Conservation (phyloP, 2,797 vertebrate species). For the Phoxinus dragarum region DNA sequence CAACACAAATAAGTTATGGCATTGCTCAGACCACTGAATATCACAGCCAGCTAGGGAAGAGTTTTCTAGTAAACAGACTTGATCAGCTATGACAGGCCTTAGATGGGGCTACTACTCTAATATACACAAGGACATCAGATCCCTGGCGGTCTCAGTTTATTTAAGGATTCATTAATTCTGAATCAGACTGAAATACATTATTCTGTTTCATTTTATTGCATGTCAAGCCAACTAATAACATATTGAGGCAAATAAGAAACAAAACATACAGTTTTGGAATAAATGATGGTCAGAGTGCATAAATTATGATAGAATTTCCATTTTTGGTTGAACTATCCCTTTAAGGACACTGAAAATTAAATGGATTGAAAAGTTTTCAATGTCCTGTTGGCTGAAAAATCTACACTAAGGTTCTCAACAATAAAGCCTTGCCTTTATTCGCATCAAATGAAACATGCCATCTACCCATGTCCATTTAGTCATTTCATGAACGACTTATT, state of each 20-base stretch:
- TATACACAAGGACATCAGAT: slow-evolving; percentile 18
- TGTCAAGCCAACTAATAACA: slow-evolving; percentile 2
- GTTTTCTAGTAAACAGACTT: slow-evolving; percentile 32
- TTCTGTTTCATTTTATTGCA: background rate
- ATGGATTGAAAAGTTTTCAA: background rate
- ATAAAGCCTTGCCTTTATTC: background rate
- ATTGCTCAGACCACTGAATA: slow-evolving; percentile 28
- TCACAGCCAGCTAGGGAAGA: slow-evolving; percentile 16
- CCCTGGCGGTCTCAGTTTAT: background rate
- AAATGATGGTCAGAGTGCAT: background rate
- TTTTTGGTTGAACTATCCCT: too few species aligned
- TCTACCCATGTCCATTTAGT: background rate
- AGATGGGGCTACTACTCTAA: slow-evolving; percentile 18
- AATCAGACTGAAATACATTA: background rate
- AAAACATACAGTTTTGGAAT: too few species aligned
- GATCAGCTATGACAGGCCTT: slow-evolving; percentile 20
- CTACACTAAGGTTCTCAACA: background rate
- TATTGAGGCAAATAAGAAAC: background rate
- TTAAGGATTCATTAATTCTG: background rate
- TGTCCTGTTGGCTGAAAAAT: background rate
- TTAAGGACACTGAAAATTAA: background rate
- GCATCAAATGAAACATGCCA: background rate
- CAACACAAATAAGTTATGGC: slow-evolving; percentile 32
- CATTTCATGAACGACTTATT: background rate
- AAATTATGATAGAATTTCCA: background rate